Evolutionary conservation across 1,140 invertebrate genomes (phyloP).

Genomic region (Caenorhabditis inopinata): DNA sequence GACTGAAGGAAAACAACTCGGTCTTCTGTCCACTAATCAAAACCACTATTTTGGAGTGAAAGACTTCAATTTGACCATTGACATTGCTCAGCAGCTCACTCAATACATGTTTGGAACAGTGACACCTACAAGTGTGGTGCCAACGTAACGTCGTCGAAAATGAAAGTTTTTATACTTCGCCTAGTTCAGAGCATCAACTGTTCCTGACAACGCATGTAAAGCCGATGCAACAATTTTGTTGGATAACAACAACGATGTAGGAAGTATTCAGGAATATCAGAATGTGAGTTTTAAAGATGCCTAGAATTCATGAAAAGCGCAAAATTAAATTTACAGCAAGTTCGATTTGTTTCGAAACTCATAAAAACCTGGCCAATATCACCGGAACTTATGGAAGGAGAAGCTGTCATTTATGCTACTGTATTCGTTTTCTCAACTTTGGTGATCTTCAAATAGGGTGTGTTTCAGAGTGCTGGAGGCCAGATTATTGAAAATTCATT

Average conservation of each 20-base stretch:
- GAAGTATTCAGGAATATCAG: background rate
- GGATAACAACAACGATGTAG: background rate
- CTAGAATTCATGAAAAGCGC: background rate
- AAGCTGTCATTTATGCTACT: background rate
- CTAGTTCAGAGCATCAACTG: background rate
- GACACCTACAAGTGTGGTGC: background rate
- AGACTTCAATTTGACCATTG: background rate
- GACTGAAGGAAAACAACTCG: background rate
- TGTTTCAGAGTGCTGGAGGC: background rate
- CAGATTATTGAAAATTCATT: background rate
- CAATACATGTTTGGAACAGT: background rate
- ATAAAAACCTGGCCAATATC: conserved; percentile 15
- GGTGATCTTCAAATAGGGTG: background rate
- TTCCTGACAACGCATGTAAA: background rate
- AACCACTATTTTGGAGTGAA: background rate
- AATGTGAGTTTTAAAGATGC: background rate
- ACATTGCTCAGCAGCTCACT: background rate
- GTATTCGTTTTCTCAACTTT: background rate
- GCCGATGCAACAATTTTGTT: background rate
- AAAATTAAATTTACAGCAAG: background rate
- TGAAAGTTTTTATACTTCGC: too few species aligned
- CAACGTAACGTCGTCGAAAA: background rate
- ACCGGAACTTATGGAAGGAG: conserved; percentile 1
- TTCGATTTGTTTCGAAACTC: background rate
- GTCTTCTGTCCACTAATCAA: background rate